Conservation (phyloP, 2,113 vertebrate genomes). For the Boulengeromyrus knoepffleri region DNA sequence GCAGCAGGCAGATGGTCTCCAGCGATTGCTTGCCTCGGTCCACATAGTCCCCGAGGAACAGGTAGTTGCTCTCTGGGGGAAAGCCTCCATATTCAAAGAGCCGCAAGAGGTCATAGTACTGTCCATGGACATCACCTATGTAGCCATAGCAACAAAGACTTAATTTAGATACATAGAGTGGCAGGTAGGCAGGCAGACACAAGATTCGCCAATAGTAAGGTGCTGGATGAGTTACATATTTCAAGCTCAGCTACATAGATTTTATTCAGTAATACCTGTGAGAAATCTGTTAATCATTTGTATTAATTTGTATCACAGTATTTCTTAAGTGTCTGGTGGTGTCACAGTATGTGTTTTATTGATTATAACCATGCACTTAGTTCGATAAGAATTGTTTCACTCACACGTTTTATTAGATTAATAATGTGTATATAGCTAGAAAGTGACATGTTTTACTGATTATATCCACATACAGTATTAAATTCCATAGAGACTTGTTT, state of each 20-base stretch:
- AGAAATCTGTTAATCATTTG: not conserved
- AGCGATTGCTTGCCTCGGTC: constrained; percentile 70
- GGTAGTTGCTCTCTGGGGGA: constrained; percentile 71
- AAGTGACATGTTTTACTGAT: not conserved
- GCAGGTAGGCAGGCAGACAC: not conserved
- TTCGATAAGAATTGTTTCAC: not conserved
- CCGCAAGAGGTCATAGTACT: constrained; percentile 70
- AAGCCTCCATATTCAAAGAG: constrained; percentile 72
- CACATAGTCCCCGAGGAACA: constrained; percentile 70
- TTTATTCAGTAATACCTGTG: not conserved
- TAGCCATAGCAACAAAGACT: not conserved
- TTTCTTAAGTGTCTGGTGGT: too few relatives aligned
- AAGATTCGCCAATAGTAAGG: not conserved
- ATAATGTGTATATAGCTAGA: not conserved
- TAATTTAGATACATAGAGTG: not conserved
- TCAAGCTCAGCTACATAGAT: not conserved
- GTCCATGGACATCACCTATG: constrained; percentile 67
- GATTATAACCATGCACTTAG: not conserved
- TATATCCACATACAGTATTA: not conserved
- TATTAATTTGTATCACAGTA: not conserved
- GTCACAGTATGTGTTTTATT: too few relatives aligned
- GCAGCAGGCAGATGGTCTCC: constrained; percentile 86
- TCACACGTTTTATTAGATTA: not conserved
- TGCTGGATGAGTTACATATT: not conserved
- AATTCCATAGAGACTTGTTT: not conserved